Base-by-base conservation (phyloP, 2,113 vertebrate genomes). In the Nothoprocta pentlandii region DNA sequence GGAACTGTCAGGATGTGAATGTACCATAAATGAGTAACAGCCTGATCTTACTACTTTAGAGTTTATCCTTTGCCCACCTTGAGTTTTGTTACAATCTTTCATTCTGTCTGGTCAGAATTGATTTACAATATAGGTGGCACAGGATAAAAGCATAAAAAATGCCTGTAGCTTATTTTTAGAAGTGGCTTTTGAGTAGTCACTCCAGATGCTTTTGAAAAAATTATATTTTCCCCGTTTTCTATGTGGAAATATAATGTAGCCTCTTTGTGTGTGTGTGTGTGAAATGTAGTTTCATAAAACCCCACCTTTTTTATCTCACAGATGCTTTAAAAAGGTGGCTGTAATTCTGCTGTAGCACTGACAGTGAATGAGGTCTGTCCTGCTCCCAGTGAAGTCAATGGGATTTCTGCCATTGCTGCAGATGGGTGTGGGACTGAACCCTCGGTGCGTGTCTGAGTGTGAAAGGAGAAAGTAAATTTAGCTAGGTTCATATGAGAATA, bases 381-480 rank as follows among this genome's bases (percentile, higher is more conserved):
- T 76, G 25, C 36, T 91, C 14, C 81, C 44, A 21, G 39, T 84
- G 77, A 89, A 92, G 77, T 80, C 95, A 76, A 5, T 89, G 85
- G 92, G 82, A 92, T 95, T 95, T 86, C 79, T 97, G 88, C 90
- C 87, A 94, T 90, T 95, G 51, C 93, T 75, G 70, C 85, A 95
- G 89, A 94, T 94, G 90, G 83, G 16, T 93, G 80, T 96, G 85
- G 90, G 94, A 89, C 61, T 93, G 90, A 95, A 79, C 83, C 70
- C 41, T 68, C 46, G 87, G 80, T 88, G 76, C 68, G 78, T 94
- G 42, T 90, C 71, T 94, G 88, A 88, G 80, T 95, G 87, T 95
- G 94, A 96, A 95, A 94, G 88, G 80, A 95, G 90, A 81, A 94
- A 90, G 88, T 95, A 92, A 81, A 73, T 89, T 94, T 94, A 95